A percentile compares a stretch with the other conserved stretches of the same genome.
These are phyloP conservation scores for Steatocranus sp. DNA, from an alignment of 2,797 vertebrate genomes.

Conservation along the genomic window DNA sequence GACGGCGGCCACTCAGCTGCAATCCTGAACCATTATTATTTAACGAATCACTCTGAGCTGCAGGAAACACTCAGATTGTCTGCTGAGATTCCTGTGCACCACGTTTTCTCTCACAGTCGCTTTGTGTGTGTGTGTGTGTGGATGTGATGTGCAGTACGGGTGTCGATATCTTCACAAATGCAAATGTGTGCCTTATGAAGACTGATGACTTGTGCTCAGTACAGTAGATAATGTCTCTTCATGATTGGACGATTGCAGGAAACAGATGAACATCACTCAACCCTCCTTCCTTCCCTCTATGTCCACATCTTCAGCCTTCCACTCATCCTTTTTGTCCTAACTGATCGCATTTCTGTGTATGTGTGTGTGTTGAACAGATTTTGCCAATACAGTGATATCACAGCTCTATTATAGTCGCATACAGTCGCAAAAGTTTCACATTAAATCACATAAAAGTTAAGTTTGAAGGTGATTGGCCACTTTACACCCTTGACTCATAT, in stretches of 20 bases:
- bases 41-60: conserved; percentile 32
- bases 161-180: neutral
- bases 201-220: conserved; percentile 19
- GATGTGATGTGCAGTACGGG: neutral
- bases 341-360: neutral
- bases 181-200: neutral
- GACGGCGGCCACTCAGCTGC: conserved; percentile 12
- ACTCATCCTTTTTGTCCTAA: neutral
- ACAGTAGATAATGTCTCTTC: conserved; percentile 7
- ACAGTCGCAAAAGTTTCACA: neutral
- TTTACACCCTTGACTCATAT: rapidly evolving
- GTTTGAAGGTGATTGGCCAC: neutral
- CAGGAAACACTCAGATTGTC: conserved; percentile 27
- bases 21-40: conserved; percentile 31
- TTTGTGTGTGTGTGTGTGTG: neutral
- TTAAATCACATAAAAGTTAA: neutral
- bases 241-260: neutral
- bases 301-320: neutral
- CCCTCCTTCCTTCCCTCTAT: neutral
- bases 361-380: neutral
- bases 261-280: neutral
- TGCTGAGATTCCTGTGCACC: neutral
- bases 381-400: neutral
- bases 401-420: neutral
- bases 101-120: neutral